phyloP scores from a whole-genome alignment of 2,888 invertebrate genomes.

The Petrophora chlorosata region DNA sequence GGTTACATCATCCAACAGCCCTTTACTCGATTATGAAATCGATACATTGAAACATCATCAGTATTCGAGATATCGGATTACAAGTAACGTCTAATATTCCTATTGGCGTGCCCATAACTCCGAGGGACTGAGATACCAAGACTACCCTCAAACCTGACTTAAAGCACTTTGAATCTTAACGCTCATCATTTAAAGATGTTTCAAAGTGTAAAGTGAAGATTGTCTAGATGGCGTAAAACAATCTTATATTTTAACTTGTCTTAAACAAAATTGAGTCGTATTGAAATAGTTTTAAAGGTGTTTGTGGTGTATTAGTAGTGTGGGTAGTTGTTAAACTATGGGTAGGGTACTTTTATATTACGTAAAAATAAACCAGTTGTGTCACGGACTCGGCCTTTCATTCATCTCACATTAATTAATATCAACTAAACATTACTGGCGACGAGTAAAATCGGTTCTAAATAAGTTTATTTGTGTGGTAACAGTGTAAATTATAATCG shows the following conservation, averaged over 20 bases:
- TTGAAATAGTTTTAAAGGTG: background rate
- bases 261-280: background rate
- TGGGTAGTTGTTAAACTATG: too few species aligned
- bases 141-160: background rate
- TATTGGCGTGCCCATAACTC: conserved; percentile 46
- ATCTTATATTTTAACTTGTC: background rate
- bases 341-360: too few species aligned
- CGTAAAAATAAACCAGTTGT: too few species aligned
- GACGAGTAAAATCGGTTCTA: too few species aligned
- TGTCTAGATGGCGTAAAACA: background rate
- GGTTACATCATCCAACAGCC: conserved; percentile 6
- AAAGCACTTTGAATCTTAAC: background rate
- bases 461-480: too few species aligned
- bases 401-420: too few species aligned
- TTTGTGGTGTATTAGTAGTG: too few species aligned
- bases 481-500: too few species aligned
- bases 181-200: background rate
- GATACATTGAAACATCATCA: conserved; percentile 41
- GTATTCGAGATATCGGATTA: conserved; percentile 45
- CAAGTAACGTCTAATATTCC: conserved; percentile 51
- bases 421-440: too few species aligned
- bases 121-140: conserved; percentile 7
- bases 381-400: too few species aligned
- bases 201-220: background rate
- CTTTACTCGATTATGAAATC: conserved; percentile 35